phyloP scores from a whole-genome alignment of 1,140 invertebrate species.

The Achroia grisella region DNA sequence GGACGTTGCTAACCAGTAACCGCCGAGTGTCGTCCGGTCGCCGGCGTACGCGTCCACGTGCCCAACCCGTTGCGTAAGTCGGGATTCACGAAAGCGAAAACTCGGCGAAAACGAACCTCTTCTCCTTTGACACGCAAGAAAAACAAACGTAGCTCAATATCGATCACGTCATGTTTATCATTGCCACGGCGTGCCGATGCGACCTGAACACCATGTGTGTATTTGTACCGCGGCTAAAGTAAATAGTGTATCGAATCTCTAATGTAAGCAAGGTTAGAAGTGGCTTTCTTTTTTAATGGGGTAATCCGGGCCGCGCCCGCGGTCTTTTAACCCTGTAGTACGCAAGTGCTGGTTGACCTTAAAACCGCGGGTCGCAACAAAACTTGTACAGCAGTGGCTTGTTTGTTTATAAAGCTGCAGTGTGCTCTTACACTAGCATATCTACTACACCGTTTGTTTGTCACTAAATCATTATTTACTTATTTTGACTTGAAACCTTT shows the following conservation, averaged over 20 bases:
- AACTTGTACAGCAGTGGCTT: slow-evolving; percentile 16
- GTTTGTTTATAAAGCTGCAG: slow-evolving; percentile 28
- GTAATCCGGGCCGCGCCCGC: slow-evolving; percentile 49
- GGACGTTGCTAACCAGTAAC: no score
- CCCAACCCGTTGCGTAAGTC: slow-evolving; percentile 56
- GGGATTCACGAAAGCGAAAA: slow-evolving; percentile 21
- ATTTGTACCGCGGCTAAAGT: slow-evolving; percentile 12
- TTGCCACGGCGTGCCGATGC: slow-evolving; percentile 21
- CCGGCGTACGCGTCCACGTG: slow-evolving; percentile 31
- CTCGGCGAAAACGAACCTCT: slow-evolving; percentile 34
- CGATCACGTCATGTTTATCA: slow-evolving; percentile 46
- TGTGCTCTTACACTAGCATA: no score
- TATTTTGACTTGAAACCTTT: no score
- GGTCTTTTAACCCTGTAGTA: slow-evolving; percentile 51
- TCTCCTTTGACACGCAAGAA: slow-evolving; percentile 60
- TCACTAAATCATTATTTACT: no score
- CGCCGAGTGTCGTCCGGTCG: slow-evolving; percentile 14
- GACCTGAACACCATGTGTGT: slow-evolving; percentile 13
- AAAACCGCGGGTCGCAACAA: slow-evolving; percentile 28
- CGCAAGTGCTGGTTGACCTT: slow-evolving; percentile 59
- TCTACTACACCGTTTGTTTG: no score
- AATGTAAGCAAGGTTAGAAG: slow-evolving; percentile 31
- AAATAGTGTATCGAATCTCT: slow-evolving; percentile 27
- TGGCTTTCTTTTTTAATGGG: slow-evolving; percentile 40
- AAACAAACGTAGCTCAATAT: slow-evolving; percentile 47